Evolutionary conservation across 1,140 invertebrate genomes (phyloP).

Genomic region (Cepaea nemoralis): DNA sequence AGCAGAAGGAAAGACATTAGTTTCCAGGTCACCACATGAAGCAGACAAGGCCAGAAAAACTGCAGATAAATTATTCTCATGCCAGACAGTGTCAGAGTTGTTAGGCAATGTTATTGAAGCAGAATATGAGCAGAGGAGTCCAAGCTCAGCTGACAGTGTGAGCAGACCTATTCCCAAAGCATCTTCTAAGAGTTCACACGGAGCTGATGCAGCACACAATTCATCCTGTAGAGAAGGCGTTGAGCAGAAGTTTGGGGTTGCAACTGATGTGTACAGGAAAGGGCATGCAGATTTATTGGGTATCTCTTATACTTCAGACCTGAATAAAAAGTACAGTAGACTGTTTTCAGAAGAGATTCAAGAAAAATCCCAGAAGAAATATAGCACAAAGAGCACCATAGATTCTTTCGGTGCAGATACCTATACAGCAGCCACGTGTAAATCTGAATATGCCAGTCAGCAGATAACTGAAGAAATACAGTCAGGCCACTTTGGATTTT

Average conservation of each 20-base stretch:
- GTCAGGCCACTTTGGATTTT: not conserved
- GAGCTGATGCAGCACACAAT: not conserved
- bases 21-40: not conserved
- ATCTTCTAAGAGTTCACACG: not conserved
- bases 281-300: not conserved
- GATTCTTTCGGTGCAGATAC: not conserved
- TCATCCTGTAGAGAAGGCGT: not conserved
- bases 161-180: not conserved
- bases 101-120: slow-evolving; percentile 20
- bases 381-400: not conserved
- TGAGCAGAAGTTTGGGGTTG: not conserved
- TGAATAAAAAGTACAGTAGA: not conserved
- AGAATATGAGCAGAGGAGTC: not conserved
- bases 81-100: slow-evolving; percentile 20
- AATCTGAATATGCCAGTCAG: not conserved
- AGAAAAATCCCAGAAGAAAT: not conserved
- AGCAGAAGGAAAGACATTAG: not conserved
- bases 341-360: not conserved
- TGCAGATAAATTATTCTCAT: not conserved
- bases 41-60: not conserved
- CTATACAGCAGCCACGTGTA: not conserved
- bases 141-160: not conserved
- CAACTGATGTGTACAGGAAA: not conserved
- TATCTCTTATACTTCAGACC: not conserved
- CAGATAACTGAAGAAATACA: not conserved